Evolutionary conservation across 2,113 vertebrate genomes (phyloP), one percentile per base, ranked within the genome.

Genomic region (Suricata suricatta): DNA sequence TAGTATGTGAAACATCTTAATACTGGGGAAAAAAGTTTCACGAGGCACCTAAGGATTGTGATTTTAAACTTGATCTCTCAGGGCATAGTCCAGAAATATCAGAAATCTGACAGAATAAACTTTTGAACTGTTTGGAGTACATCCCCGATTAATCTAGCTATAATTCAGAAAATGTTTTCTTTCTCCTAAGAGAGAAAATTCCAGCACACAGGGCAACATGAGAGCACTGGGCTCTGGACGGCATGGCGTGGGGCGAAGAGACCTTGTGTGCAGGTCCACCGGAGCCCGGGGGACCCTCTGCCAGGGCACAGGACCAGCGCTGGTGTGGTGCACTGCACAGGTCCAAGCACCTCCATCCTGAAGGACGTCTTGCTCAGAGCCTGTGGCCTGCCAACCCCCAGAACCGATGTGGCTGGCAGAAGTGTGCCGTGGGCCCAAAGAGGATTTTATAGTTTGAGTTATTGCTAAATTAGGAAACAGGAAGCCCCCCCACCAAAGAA

Each of bases 381-480:
- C 3, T 77, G 33, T 57, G 44, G 4, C 60, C 11, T 44, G 47
- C 33, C 71, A 47, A 35, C 68, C 50, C 68, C 23, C 5, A 79
- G 11, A 41, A 35, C 44, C 72, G 64, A 13, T 31, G 25, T 52
- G 79, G 54, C 27, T 82, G 68, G 16, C 54, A 87, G 31, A 82
- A 87, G 38, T 52, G 52, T 54, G 52, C 52, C 52, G 14, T 54
- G 15, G 33, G 50, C 33, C 33, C 52, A 83, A 86, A 52, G 31
- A 90, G 41, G 52, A 17, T 69, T 84, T 77, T 35, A 64, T 6
- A 68, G n/a, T 60, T 83, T 47, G 63, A 84, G 31, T 84, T 35
- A 84, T 50, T 83, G 69, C 17, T 93, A 94, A 60, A 68, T 74
- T 80, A 83, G 88, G 84, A 84, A 92, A 80, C 29, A 80, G 16